Percentiles rank a stretch among this genome's conserved stretches.
These are phyloP conservation scores for Sylvicapra grimmia DNA, from an alignment of 2,113 vertebrate genomes.

Conservation along the genomic window DNA sequence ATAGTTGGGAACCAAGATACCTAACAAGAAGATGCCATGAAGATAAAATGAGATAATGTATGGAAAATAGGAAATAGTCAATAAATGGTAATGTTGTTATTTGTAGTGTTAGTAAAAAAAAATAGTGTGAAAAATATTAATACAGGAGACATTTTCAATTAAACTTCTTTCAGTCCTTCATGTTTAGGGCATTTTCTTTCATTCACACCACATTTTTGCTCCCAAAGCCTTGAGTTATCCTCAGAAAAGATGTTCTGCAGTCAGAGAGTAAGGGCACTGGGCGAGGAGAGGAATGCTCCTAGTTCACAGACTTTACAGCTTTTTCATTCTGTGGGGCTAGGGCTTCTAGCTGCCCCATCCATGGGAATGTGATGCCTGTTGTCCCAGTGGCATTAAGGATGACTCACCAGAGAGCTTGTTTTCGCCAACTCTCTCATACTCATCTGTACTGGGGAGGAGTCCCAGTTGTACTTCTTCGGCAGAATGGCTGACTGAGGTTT, in stretches of 20 bases:
- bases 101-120: slow-evolving; percentile 4
- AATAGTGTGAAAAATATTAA: neutral
- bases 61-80: neutral
- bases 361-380: neutral
- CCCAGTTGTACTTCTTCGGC: neutral
- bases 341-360: neutral
- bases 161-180: neutral
- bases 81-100: neutral
- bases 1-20: neutral
- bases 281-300: neutral
- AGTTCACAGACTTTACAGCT: neutral
- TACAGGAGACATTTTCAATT: neutral
- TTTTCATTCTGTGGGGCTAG: neutral
- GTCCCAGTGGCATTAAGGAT: neutral
- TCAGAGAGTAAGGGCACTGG: neutral
- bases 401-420: slow-evolving; percentile 42
- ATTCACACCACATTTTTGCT: neutral
- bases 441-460: neutral
- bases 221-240: neutral
- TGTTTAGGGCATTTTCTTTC: neutral
- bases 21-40: neutral
- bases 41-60: neutral
- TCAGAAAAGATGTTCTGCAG: neutral
- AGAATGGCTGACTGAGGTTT: neutral
- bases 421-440: neutral